phyloP scores from a whole-genome alignment of 2,113 vertebrate genomes.

The Triplophysa tibetana region DNA sequence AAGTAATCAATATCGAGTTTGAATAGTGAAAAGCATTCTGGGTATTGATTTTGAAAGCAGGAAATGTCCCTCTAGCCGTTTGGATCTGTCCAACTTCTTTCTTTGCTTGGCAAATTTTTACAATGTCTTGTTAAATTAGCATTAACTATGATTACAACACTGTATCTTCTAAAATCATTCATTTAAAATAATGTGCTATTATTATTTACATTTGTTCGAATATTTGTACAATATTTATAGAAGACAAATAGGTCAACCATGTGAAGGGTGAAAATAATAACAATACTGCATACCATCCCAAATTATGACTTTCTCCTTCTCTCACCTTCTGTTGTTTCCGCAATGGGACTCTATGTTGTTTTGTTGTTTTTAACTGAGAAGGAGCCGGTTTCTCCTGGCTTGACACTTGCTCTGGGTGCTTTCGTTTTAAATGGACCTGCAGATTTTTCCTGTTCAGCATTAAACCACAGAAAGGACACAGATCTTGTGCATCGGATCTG shows the following conservation, averaged over 20 bases:
- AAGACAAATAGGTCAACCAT: no score
- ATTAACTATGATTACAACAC: not conserved
- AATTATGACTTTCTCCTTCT: not conserved
- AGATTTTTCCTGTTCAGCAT: conserved; percentile 26
- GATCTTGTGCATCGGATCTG: not conserved
- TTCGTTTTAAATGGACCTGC: conserved; percentile 30
- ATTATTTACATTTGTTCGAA: not conserved
- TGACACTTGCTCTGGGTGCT: conserved; percentile 23
- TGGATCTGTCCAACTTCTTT: not conserved
- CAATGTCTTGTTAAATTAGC: no score
- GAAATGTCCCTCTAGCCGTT: not conserved
- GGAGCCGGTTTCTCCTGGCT: not conserved
- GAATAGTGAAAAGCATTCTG: not conserved
- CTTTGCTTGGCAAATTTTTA: not conserved
- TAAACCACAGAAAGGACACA: conserved; percentile 39
- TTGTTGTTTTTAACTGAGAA: conserved; percentile 2
- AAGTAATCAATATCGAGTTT: not conserved
- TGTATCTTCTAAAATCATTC: not conserved
- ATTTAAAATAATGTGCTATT: not conserved
- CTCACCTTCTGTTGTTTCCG: conserved; percentile 30
- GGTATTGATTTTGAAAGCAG: not conserved
- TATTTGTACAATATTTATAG: not conserved
- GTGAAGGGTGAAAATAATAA: not conserved
- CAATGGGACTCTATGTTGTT: conserved; percentile 15
- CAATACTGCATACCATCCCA: not conserved